Base-by-base conservation (phyloP, 2,113 vertebrate genomes). In the Macaca fascicularis region DNA sequence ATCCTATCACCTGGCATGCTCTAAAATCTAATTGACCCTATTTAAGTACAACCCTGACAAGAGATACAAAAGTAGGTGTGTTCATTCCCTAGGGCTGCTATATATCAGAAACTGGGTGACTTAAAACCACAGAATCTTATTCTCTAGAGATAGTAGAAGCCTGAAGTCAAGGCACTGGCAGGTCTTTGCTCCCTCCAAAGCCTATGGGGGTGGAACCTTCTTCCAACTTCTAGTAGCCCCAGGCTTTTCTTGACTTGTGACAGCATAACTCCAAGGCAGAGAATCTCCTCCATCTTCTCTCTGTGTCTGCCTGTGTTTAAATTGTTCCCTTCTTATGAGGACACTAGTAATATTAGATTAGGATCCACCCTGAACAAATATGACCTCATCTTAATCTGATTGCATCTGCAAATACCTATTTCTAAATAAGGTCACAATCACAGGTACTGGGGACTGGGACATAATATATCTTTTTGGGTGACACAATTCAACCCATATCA, bases 1-100 rank as follows among this genome's bases (percentile, higher is more conserved):
- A 64, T 32, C 61, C 30, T 64, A 64, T 14, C 27, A 9, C 9
- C 64, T 81, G 27, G 35, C 2, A 86, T 81, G 35, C 22, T 78
- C 35, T 75, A 86, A 97, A 95, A 91, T 97, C 22, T 79, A 96
- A 97, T 17, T 92, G 83, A 93, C 43, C 32, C 30, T 55, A 2
- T 89, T 94, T 96, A 79, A 75, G 38, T 50, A 90, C 1, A 92
- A 81, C 92, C 32, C 52, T 85, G 27, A 57, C 10, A 69, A 78
- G 23, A 94, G 20, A 84, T 38, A 78, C 3, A 69, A 96, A 92
- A 82, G 9, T 32, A 25, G 48, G 1, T 76, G 3, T 57, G 80
- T 78, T 90, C 4, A 2, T 52, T 96, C 76, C 50, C 52, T 70
- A 80, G n/a, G 45, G 8, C 43, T 78, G 35, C 35, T 93, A 6